These are phyloP conservation scores for Barypeithes pellucidus DNA, from an alignment of 2,888 invertebrate genomes.

Conservation along the genomic window DNA sequence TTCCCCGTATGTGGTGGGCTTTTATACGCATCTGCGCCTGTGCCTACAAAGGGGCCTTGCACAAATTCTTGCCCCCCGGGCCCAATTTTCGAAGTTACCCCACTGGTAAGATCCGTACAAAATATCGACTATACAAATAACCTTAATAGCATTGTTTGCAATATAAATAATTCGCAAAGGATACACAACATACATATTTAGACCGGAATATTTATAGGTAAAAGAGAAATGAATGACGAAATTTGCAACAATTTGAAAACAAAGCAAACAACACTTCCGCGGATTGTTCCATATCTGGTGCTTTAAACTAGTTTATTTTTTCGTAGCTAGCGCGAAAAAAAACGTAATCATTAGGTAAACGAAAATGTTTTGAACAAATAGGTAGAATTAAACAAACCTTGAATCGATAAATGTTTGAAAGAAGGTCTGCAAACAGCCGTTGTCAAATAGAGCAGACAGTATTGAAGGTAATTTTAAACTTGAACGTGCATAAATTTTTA, in stretches of 20 bases:
- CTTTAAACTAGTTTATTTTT: slow-evolving; percentile 10
- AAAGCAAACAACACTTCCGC: slow-evolving; percentile 12
- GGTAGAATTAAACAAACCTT: slow-evolving; percentile 15
- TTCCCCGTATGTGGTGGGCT: too few relatives aligned
- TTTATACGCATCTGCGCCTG: too few relatives aligned
- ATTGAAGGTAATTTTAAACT: slow-evolving; percentile 18
- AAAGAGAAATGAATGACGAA: neutral
- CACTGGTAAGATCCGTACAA: too few relatives aligned
- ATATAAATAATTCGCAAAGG: neutral
- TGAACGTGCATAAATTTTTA: slow-evolving; percentile 9
- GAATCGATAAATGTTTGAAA: slow-evolving; percentile 8
- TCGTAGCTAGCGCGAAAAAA: slow-evolving; percentile 1
- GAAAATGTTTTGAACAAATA: slow-evolving; percentile 13
- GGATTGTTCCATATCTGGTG: slow-evolving; percentile 1
- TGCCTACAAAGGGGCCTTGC: too few relatives aligned
- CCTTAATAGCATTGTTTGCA: too few relatives aligned
- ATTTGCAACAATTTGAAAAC: neutral
- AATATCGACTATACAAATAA: too few relatives aligned
- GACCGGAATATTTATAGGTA: slow-evolving; percentile 3
- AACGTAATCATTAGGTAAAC: neutral
- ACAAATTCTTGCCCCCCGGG: too few relatives aligned
- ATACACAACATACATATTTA: neutral
- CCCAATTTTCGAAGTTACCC: too few relatives aligned
- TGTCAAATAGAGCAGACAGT: slow-evolving; percentile 10
- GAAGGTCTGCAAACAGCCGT: slow-evolving; percentile 20